These are phyloP conservation scores for Girardinus metallicus DNA, from an alignment of 2,797 vertebrate genomes.

Conservation along the genomic window DNA sequence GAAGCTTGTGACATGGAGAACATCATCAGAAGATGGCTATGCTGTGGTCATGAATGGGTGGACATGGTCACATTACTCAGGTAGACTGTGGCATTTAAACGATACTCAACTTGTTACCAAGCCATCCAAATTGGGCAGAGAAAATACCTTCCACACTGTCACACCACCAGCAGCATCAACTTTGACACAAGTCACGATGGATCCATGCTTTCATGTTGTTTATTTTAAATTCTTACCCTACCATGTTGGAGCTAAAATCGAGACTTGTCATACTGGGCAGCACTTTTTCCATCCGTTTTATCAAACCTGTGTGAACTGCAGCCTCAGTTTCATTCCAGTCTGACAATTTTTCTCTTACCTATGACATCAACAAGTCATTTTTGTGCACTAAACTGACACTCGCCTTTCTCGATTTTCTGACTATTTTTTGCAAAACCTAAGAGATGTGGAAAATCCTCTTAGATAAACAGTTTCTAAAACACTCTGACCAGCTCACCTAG, in stretches of 20 bases:
- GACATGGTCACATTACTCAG: background rate
- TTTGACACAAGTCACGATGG: background rate
- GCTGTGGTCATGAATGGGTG: background rate
- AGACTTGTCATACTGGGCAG: background rate
- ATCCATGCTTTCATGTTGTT: background rate
- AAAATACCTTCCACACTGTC: background rate
- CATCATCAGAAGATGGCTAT: background rate
- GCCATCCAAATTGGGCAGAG: background rate
- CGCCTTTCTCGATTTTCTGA: background rate
- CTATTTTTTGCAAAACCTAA: background rate
- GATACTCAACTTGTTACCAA: background rate
- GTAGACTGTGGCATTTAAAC: background rate
- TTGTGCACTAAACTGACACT: background rate
- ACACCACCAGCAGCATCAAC: background rate
- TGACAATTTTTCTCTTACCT: background rate
- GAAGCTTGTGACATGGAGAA: background rate
- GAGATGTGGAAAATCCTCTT: background rate
- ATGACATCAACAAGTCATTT: background rate
- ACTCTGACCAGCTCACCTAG: background rate
- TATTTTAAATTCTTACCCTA: background rate
- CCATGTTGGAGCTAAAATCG: background rate
- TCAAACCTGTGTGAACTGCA: background rate
- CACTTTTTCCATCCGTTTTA: background rate
- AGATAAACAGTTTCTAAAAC: background rate
- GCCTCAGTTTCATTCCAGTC: background rate